Base-by-base conservation (phyloP, 2,888 invertebrate genomes). In the Drosophila falleni region DNA sequence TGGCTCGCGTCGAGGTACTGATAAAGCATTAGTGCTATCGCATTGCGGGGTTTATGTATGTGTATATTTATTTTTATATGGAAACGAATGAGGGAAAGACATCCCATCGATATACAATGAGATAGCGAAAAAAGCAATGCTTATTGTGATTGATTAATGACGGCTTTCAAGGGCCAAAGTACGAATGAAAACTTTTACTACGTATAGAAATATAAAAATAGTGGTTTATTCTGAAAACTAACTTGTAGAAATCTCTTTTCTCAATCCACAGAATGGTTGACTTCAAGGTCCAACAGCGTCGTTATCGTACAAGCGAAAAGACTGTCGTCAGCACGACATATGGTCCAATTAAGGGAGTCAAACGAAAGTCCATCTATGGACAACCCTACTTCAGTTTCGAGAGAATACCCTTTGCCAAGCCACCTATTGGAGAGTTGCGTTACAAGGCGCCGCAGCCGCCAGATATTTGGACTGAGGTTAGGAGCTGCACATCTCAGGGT, bases 371-470 rank as follows among this genome's bases (percentile, higher is more conserved):
- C 26, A 89, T 92, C 42, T 92, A 92, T 63, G 91, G 92, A 10
- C 89, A 92, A 60, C 74, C 90, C 3, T 92, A 91, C 61, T 92
- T 90, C 35, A 92, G 92, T 42, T 92, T 92, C 68, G 92, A 92
- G 78, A 89, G 86, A 37, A 91, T 92, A 49, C 92, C 92, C 15
- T 92, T 92, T 62, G 92, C 92, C 15, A 90, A 91, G 67, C 92
- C 93, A 15, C 92, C 92, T 0, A 44, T 92, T 4, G 92, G 91
- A 3, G 91, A 92, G 49, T 55, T 92, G 41, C 89, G 92, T 37
- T 91, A 89, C 49, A 92, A 87, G 91, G 93, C 94, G 19, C 94
- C 94, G 0, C 90, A 92, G 65, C 92, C 93, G 1, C 92, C 93
- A 23, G 89, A 90, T 42, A 80, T 92, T 51, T 94, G 94, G 94